Percentiles rank a stretch among this genome's conserved stretches.
phyloP scores from a whole-genome alignment of 2,797 vertebrate species.

The Xyrichtys novacula region DNA sequence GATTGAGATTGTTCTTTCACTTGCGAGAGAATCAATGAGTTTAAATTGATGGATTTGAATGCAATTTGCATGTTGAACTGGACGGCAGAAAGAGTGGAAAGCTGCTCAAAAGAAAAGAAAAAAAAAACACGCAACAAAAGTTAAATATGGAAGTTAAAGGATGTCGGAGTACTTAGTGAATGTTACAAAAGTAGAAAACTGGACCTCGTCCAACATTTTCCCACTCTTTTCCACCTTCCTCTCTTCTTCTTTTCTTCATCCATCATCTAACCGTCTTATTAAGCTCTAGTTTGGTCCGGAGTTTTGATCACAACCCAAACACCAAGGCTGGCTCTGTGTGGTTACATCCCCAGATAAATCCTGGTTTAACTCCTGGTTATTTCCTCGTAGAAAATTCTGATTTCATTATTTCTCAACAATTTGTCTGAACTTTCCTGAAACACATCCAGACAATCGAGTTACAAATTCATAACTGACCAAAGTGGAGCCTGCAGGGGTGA shows the following conservation, averaged over 20 bases:
- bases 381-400: conserved; percentile 45
- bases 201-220: conserved; percentile 52
- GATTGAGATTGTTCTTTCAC: conserved; percentile 53
- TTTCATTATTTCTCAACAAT: conserved; percentile 51
- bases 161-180: conserved; percentile 65
- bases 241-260: conserved; percentile 20
- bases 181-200: conserved; percentile 53
- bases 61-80: conserved; percentile 47
- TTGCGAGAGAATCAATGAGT: conserved; percentile 51
- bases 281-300: conserved; percentile 64
- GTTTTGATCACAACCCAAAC: conserved; percentile 54
- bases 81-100: conserved; percentile 40
- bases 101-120: conserved; percentile 24
- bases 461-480: conserved; percentile 25
- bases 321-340: conserved; percentile 56
- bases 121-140: conserved; percentile 28
- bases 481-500: conserved; percentile 14
- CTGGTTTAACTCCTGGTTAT: conserved; percentile 51
- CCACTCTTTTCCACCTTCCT: conserved; percentile 27
- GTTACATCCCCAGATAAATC: conserved; percentile 58
- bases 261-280: conserved; percentile 59
- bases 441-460: conserved; percentile 10
- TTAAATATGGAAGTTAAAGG: conserved; percentile 58
- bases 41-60: conserved; percentile 56
- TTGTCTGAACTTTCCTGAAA: conserved; percentile 43